Conservation (phyloP, 30 jellyfish, hydroid and myxozoan genomes). For the Aurelia aurita region DNA sequence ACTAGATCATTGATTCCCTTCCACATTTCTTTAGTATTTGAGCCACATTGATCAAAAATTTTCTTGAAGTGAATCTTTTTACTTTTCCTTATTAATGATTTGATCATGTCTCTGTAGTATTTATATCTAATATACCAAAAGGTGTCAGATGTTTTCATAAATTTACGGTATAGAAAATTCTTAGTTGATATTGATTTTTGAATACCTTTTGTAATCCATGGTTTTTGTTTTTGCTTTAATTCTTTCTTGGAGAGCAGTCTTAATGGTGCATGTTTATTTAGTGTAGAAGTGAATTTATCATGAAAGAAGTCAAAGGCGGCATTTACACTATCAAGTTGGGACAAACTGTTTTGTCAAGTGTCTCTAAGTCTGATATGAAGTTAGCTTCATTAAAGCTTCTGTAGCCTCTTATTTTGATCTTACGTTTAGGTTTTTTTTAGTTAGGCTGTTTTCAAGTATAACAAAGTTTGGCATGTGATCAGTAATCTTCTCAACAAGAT, state of each 20-base stretch:
- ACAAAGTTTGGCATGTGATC: slow-evolving; percentile 35
- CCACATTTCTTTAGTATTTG: not conserved
- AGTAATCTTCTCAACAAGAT: not conserved
- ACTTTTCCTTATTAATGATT: slow-evolving; percentile 3
- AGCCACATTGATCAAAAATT: not conserved
- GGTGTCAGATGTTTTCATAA: not conserved
- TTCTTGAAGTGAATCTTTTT: not conserved
- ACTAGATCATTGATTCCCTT: not conserved
- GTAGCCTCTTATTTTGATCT: not conserved
- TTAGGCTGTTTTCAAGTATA: not conserved
- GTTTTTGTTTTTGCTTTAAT: slow-evolving; percentile 12
- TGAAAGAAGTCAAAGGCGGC: not conserved
- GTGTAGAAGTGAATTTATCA: not conserved
- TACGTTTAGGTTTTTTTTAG: not conserved
- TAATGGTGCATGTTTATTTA: slow-evolving; percentile 14
- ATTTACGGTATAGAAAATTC: not conserved
- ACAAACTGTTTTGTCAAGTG: not conserved
- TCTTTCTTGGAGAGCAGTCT: not conserved
- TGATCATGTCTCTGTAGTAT: slow-evolving; percentile 5
- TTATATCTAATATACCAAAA: slow-evolving; percentile 5
- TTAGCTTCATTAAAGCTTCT: not conserved
- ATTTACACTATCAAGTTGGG: not conserved
- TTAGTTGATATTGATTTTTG: slow-evolving; percentile 12
- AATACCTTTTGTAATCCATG: too few species aligned
- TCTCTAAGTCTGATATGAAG: not conserved